Evolutionary conservation across 2,797 vertebrate species (phyloP).

Genomic region (Tauraco hartlaubi): DNA sequence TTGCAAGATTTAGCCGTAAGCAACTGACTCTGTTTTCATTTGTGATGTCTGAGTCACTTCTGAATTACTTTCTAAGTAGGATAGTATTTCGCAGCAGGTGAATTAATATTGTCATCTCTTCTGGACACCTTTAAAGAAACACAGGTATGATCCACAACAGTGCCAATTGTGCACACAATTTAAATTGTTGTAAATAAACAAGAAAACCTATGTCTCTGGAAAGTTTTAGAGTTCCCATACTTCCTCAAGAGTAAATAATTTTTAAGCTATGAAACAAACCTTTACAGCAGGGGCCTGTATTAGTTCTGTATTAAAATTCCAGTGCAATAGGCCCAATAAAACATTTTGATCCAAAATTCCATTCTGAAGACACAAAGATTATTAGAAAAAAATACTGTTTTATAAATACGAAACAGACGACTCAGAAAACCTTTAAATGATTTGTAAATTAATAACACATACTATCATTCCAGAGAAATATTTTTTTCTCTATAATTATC

Average conservation of each 20-base stretch:
- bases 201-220: neutral
- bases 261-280: neutral
- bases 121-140: neutral
- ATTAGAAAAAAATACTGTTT: neutral
- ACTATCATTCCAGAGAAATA: neutral
- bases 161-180: neutral
- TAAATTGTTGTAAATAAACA: neutral
- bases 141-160: neutral
- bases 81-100: neutral
- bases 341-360: neutral
- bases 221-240: neutral
- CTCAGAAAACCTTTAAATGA: neutral
- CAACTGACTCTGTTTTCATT: neutral
- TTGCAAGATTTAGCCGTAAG: neutral
- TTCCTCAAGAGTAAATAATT: neutral
- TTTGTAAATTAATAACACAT: neutral
- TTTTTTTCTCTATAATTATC: neutral
- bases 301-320: neutral
- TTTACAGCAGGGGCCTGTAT: neutral
- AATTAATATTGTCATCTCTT: neutral
- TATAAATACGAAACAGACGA: neutral
- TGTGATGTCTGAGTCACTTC: neutral
- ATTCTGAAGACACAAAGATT: slow-evolving; percentile 19
- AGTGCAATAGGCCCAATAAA: neutral
- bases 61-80: neutral